Percentiles rank a stretch among this genome's conserved stretches.
Conservation (phyloP, 2,113 vertebrate genomes). For the Scopus umbretta region DNA sequence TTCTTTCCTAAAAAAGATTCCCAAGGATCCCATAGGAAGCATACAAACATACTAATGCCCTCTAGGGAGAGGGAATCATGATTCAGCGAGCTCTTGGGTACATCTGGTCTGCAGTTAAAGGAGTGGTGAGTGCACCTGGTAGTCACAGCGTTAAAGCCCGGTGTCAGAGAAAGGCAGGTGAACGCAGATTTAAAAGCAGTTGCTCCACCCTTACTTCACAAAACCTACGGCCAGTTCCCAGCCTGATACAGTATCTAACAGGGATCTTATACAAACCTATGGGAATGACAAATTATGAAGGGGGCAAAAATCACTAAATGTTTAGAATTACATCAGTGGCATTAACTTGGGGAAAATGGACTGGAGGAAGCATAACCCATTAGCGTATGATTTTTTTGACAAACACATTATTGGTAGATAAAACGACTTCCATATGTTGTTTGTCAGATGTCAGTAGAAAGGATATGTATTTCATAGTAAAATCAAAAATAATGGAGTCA, state of each 20-base stretch:
- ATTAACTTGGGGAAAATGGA: constrained; percentile 62
- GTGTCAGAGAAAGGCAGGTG: neutral
- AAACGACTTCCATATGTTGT: constrained; percentile 85
- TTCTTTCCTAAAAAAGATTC: neutral
- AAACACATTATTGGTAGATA: constrained; percentile 85
- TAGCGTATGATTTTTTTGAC: constrained; percentile 79
- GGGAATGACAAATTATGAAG: constrained; percentile 55
- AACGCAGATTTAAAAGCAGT: neutral
- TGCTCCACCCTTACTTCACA: neutral
- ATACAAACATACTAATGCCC: neutral
- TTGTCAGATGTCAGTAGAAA: constrained; percentile 84
- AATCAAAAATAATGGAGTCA: constrained; percentile 86
- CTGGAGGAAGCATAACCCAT: constrained; percentile 72
- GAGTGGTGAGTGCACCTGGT: fast-evolving
- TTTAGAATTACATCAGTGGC: constrained; percentile 72
- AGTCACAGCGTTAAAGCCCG: neutral
- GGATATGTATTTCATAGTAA: constrained; percentile 85
- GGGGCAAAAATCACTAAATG: constrained; percentile 17
- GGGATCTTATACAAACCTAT: neutral
- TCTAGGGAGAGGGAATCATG: neutral
- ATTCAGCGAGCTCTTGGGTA: neutral
- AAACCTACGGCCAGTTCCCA: neutral
- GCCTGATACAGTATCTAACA: neutral
- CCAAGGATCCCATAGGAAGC: neutral
- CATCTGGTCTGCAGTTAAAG: neutral